These are phyloP conservation scores for Vesta saturnalis DNA, from an alignment of 2,888 invertebrate species.

Conservation along the genomic window DNA sequence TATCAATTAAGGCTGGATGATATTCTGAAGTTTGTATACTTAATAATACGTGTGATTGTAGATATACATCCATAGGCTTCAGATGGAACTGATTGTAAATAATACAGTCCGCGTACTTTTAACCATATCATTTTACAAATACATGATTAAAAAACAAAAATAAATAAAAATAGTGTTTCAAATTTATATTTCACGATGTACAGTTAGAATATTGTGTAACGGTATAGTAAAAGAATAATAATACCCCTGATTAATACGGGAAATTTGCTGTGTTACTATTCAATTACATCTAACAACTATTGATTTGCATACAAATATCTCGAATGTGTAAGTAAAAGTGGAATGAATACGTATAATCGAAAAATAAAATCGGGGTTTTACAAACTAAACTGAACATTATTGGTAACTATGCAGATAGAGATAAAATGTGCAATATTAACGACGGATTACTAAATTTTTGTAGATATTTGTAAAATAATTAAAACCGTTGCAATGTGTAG, in stretches of 20 bases:
- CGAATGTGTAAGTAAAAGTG: no score
- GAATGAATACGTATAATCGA: no score
- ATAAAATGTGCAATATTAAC: no score
- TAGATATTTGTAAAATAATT: no score
- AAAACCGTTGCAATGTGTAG: no score
- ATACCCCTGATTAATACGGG: neutral
- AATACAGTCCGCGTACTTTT: neutral
- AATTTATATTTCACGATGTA: neutral
- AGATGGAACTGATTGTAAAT: slow-evolving; percentile 12
- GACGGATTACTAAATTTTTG: no score
- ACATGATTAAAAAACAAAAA: neutral
- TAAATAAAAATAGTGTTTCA: neutral
- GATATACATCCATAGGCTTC: neutral
- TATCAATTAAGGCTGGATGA: neutral
- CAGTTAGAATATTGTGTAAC: neutral
- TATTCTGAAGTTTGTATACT: neutral
- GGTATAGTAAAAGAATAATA: neutral
- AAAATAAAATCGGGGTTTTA: no score
- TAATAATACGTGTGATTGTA: neutral
- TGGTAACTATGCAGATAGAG: no score
- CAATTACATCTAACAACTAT: neutral
- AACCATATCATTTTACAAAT: neutral
- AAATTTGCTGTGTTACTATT: no score
- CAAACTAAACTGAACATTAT: no score
- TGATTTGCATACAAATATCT: neutral